Evolutionary conservation across 2,888 invertebrate species (phyloP).

Genomic region (Linhomoeus sp.): DNA sequence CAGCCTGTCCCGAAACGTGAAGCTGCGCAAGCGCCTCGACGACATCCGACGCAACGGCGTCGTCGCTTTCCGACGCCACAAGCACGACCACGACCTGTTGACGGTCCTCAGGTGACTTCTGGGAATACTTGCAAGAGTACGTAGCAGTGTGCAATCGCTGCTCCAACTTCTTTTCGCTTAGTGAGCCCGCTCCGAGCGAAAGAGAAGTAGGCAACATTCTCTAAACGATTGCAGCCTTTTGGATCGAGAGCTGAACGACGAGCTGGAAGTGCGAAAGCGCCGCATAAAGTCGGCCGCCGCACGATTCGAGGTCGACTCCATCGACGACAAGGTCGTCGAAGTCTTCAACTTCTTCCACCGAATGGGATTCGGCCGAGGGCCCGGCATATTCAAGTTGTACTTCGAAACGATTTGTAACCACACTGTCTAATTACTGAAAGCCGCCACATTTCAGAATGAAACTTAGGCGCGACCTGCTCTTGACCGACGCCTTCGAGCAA

Average conservation of each 20-base stretch:
- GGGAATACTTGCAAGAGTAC: too few species aligned
- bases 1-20: slow-evolving; percentile 9
- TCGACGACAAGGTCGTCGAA: slow-evolving; percentile 77
- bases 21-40: neutral
- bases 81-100: slow-evolving; percentile 79
- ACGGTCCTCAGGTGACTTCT: slow-evolving; percentile 78
- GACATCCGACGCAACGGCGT: slow-evolving; percentile 45
- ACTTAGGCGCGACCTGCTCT: slow-evolving; percentile 69
- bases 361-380: slow-evolving; percentile 90
- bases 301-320: slow-evolving; percentile 45
- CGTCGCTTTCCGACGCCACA: slow-evolving; percentile 57
- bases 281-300: slow-evolving; percentile 36
- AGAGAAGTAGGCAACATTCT: too few species aligned
- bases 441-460: slow-evolving; percentile 46
- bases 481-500: slow-evolving; percentile 86
- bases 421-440: too few species aligned
- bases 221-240: too few species aligned
- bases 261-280: too few species aligned
- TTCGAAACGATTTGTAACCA: neutral
- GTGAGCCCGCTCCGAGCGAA: too few species aligned
- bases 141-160: too few species aligned
- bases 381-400: slow-evolving; percentile 77
- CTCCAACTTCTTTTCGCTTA: too few species aligned
- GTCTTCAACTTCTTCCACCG: slow-evolving; percentile 85
- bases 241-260: too few species aligned